phyloP scores from a whole-genome alignment of 2,113 vertebrate species.

The Vombatus ursinus region DNA sequence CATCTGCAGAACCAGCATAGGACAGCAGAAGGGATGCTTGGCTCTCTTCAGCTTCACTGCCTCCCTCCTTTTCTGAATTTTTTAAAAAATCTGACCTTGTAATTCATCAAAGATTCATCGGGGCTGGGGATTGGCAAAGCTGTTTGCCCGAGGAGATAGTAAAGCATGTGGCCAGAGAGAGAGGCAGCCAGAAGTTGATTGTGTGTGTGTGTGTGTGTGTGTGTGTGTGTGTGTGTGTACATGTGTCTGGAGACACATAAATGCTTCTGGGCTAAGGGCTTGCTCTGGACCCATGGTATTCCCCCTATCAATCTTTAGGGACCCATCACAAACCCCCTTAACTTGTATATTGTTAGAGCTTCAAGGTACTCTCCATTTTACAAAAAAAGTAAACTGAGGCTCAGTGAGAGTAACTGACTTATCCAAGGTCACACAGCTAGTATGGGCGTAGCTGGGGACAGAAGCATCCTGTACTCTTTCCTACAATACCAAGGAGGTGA shows the following conservation, averaged over 20 bases:
- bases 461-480: background rate
- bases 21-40: background rate
- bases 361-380: background rate
- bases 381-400: background rate
- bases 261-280: rapidly evolving
- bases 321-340: background rate
- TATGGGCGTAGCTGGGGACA: background rate
- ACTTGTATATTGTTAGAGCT: background rate
- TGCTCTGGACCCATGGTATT: background rate
- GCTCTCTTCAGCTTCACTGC: constrained; percentile 11
- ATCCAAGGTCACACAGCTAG: no score
- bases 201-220: no score
- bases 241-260: background rate
- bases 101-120: constrained; percentile 77
- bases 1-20: rapidly evolving
- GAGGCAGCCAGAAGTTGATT: background rate
- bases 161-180: background rate
- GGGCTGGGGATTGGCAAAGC: constrained; percentile 53
- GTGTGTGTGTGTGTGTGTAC: rapidly evolving
- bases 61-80: constrained; percentile 65
- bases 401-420: no score
- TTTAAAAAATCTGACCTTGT: constrained; percentile 68
- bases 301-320: rapidly evolving
- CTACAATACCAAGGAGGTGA: background rate
- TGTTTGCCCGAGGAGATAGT: constrained; percentile 20